Evolutionary conservation across 2,888 invertebrate species (phyloP).

Genomic region (Leptinotarsa rubiginosa): DNA sequence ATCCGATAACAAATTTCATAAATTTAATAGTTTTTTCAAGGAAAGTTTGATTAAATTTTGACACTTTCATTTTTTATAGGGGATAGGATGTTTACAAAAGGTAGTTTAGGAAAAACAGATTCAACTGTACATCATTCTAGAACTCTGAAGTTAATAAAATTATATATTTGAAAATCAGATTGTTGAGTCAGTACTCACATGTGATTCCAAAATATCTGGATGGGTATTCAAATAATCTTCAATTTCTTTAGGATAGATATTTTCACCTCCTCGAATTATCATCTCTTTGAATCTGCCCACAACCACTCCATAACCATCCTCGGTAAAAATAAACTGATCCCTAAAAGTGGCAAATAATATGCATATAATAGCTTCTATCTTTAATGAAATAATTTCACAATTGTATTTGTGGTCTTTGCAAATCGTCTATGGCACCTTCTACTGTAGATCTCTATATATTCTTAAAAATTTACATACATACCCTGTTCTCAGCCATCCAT

Average conservation of each 20-base stretch:
- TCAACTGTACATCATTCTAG: too few relatives aligned
- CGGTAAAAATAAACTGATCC: conserved; percentile 76
- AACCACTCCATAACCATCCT: conserved; percentile 78
- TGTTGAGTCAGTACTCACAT: conserved; percentile 66
- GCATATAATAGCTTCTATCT: too few relatives aligned
- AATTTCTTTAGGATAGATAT: conserved; percentile 86
- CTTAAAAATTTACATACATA: conserved; percentile 57
- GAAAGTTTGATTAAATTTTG: too few relatives aligned
- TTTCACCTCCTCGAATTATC: conserved; percentile 85
- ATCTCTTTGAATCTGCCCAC: conserved; percentile 83
- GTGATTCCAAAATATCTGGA: conserved; percentile 78
- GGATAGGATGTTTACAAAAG: too few relatives aligned
- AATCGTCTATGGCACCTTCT: not conserved
- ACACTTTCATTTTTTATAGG: too few relatives aligned
- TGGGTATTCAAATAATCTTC: conserved; percentile 81
- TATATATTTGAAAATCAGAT: too few relatives aligned
- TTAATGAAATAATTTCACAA: not conserved
- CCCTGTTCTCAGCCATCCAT: conserved; percentile 88
- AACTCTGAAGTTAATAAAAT: too few relatives aligned
- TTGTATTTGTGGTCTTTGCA: not conserved
- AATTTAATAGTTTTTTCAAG: too few relatives aligned
- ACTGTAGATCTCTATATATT: not conserved
- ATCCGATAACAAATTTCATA: too few relatives aligned
- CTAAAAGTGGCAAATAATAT: conserved; percentile 62
- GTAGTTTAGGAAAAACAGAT: too few relatives aligned